These are phyloP conservation scores for Ectemnius cavifrons DNA, from an alignment of 2,888 invertebrate genomes.

Conservation along the genomic window DNA sequence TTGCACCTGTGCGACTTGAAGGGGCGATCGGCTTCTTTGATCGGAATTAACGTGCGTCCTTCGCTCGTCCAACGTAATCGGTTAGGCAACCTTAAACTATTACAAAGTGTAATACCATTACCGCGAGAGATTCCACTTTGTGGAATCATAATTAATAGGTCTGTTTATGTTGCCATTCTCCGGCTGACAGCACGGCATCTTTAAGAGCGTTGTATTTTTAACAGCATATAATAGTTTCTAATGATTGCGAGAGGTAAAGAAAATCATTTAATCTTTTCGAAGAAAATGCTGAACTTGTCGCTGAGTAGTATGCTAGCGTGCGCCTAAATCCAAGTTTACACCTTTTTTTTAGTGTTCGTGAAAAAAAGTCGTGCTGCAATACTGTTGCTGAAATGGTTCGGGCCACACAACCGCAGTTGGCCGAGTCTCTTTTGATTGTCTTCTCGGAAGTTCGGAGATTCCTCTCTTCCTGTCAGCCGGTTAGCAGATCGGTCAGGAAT, in stretches of 20 bases:
- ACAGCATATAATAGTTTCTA: too few relatives aligned
- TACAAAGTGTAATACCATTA: constrained; percentile 26
- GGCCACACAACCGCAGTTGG: constrained; percentile 45
- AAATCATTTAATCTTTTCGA: too few relatives aligned
- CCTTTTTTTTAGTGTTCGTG: constrained; percentile 65
- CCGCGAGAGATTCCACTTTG: too few relatives aligned
- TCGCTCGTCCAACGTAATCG: constrained; percentile 13
- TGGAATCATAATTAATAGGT: too few relatives aligned
- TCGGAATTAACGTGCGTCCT: constrained; percentile 25
- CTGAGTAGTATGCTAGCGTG: constrained; percentile 70
- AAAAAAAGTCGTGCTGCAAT: too few relatives aligned
- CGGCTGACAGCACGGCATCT: too few relatives aligned
- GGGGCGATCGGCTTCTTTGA: constrained; percentile 43
- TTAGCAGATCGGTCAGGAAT: constrained; percentile 67
- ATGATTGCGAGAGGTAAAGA: too few relatives aligned
- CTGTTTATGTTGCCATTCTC: too few relatives aligned
- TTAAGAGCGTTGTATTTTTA: too few relatives aligned
- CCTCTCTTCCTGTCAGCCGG: constrained; percentile 60
- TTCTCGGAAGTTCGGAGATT: constrained; percentile 71
- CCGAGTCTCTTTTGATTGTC: constrained; percentile 71
- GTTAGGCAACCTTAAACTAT: constrained; percentile 12
- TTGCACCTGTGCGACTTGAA: constrained; percentile 46
- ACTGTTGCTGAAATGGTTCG: constrained; percentile 69
- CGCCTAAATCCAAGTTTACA: constrained; percentile 72
- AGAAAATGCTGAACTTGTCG: constrained; percentile 7